A percentile compares a stretch with the other conserved stretches of the same genome.
phyloP scores from a whole-genome alignment of 2,888 invertebrate species.

The Ennomos quercinarius region DNA sequence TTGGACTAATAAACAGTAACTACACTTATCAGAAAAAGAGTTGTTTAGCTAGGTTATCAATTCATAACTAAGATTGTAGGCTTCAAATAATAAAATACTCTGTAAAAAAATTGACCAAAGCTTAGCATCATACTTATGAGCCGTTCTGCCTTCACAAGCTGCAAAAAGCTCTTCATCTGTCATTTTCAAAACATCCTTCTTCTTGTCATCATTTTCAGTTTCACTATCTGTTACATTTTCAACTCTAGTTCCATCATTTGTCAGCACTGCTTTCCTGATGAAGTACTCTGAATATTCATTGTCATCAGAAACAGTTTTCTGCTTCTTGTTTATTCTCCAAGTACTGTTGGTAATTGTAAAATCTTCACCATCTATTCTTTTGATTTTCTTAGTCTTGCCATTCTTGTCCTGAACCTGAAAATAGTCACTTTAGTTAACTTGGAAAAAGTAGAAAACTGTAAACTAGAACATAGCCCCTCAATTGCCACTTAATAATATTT shows the following conservation, averaged over 20 bases:
- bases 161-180: slow-evolving; percentile 92
- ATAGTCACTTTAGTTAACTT: no score
- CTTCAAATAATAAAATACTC: no score
- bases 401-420: slow-evolving; percentile 71
- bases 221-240: slow-evolving; percentile 57
- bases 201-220: slow-evolving; percentile 47
- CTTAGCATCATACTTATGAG: slow-evolving; percentile 88
- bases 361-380: slow-evolving; percentile 60
- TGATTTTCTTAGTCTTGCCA: slow-evolving; percentile 74
- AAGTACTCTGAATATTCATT: slow-evolving; percentile 71
- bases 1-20: no score
- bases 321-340: slow-evolving; percentile 68
- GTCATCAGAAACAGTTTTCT: slow-evolving; percentile 44
- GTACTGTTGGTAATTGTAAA: slow-evolving; percentile 73
- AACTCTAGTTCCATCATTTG: slow-evolving; percentile 59
- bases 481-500: no score
- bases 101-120: slow-evolving; percentile 4
- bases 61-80: no score
- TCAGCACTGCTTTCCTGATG: slow-evolving; percentile 68
- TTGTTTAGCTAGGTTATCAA: no score
- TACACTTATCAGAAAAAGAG: no score
- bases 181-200: slow-evolving; percentile 68
- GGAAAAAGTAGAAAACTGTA: no score
- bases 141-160: slow-evolving; percentile 92
- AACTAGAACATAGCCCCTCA: no score